Evolutionary conservation across 2,888 invertebrate species (phyloP), one percentile per base, ranked within the genome.

Genomic region (Chorisops tibialis): DNA sequence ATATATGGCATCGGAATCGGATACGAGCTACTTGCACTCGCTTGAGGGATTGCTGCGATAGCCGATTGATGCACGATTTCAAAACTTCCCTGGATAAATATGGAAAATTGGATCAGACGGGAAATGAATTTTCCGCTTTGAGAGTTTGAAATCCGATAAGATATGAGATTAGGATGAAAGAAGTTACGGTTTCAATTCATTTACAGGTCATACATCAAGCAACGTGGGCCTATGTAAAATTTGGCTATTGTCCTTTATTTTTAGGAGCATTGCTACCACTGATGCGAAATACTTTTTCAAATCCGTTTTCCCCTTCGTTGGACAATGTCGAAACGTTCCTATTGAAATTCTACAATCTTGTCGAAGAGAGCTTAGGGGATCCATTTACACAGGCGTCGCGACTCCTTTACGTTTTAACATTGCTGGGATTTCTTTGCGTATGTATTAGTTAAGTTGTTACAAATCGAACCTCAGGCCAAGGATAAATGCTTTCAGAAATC

Each of bases 361-460:
- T 72, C 1, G 69, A 72, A 3, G 56, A 69, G 0, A 59, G 65
- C 6, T 60, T 69, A 12, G 65, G 61, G 9, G 59, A 69, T 56
- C 61, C 63, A 4, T 60, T 63, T 7, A 68, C 61, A 1, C 69
- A 69, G 37, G 56, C 48, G 18, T 67, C 70, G 38, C 68, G 72
- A 1, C 39, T 74, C 2, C 49, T 74, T 5, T 69, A 71, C 51
- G 69, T 67, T 21, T 48, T 73, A n/a, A 74, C 74, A 3, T 30
- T 75, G 14, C 67, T 74, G 64, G 68, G 69, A 24, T 67, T 74
- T 11, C 63, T 74, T 2, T 69, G 70, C 65, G 75, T 74, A 62
- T 18, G 49, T 54, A 43, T 12, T 39, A 35, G 21, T 43, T 14
- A 45, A 19, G 21, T 19, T 7, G n/a, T n/a, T n/a, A n/a, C n/a